Conservation (phyloP, 1,140 invertebrate genomes). For the Arion vulgaris region DNA sequence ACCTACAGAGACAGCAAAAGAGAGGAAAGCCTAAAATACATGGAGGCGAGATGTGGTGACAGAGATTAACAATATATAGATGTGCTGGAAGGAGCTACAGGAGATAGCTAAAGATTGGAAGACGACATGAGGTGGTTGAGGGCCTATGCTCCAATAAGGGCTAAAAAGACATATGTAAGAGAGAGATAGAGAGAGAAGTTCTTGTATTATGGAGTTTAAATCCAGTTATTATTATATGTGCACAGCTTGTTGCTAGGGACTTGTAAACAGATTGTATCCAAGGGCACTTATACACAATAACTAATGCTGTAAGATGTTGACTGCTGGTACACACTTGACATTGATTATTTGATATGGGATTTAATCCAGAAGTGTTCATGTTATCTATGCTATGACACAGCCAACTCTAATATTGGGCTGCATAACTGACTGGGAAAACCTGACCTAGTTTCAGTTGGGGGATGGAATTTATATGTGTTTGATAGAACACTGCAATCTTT, state of each 20-base stretch:
- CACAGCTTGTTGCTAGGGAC: slow-evolving; percentile 5
- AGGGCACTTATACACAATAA: not conserved
- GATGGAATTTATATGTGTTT: not conserved
- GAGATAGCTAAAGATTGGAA: no score
- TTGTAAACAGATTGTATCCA: slow-evolving; percentile 10
- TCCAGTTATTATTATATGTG: not conserved
- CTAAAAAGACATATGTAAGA: no score
- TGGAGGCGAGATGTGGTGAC: no score
- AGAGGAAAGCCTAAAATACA: no score
- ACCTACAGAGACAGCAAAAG: no score
- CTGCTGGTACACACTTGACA: not conserved
- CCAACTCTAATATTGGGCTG: not conserved
- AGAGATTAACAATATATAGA: no score
- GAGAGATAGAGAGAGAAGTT: no score
- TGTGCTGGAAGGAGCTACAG: no score
- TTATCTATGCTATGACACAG: not conserved
- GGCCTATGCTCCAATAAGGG: no score
- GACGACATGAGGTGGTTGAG: no score
- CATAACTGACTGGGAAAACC: not conserved
- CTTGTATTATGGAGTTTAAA: no score
- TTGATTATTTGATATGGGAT: not conserved
- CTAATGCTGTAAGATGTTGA: not conserved
- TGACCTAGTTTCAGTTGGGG: not conserved
- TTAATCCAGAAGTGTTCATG: not conserved
- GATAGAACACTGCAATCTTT: no score